Base-by-base conservation (phyloP, 37 sponge, comb jelly and placozoan genomes). In the Beroe forskalii region DNA sequence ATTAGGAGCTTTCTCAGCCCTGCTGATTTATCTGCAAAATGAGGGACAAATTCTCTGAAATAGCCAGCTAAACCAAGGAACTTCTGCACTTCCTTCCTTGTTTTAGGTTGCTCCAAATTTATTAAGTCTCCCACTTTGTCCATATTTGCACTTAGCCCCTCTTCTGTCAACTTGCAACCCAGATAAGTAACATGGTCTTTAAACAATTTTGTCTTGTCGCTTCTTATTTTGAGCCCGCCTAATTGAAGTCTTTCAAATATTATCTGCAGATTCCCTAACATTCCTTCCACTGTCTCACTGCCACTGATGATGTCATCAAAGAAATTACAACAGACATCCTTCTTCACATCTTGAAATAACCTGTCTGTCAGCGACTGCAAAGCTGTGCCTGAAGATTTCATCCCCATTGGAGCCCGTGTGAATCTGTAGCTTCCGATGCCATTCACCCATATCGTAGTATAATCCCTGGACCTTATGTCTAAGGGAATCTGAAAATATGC, bases 71-170 rank as follows among this genome's bases (percentile, higher is more conserved):
- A 80, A 44, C 86, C 86, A 12, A 80, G 30, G 23, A 80, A 41
- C n/a, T 25, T 23, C 42, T 80, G 86, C 4, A 80, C 1, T 6
- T 43, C 48, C 55, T 80, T 80, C 55, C 42, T 80, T 43, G 86
- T 30, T 43, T 80, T 43, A 2, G 86, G 86, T 35, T 28, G 1
- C 35, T 41, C 17, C 55, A 80, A 42, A 17, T n/a, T 37, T 17
- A 80, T 14, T 30, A 80, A 24, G 30, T 80, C 86, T 9, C 42
- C n/a, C 42, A 80, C 42, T 43, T 42, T 80, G 72, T 69, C 37
- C 55, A 44, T 41, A 44, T 80, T 42, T n/a, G 86, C 86, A 6
- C 9, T n/a, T 3, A 80, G 12, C 0, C 86, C 86, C 0, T 80
- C 3, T 43, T 80, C 27, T 8, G 43, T 24, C 25, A 80, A 9